Evolutionary conservation across 1,140 invertebrate genomes (phyloP), one percentile per base, ranked within the genome.

Genomic region (Melitaea cinxia): DNA sequence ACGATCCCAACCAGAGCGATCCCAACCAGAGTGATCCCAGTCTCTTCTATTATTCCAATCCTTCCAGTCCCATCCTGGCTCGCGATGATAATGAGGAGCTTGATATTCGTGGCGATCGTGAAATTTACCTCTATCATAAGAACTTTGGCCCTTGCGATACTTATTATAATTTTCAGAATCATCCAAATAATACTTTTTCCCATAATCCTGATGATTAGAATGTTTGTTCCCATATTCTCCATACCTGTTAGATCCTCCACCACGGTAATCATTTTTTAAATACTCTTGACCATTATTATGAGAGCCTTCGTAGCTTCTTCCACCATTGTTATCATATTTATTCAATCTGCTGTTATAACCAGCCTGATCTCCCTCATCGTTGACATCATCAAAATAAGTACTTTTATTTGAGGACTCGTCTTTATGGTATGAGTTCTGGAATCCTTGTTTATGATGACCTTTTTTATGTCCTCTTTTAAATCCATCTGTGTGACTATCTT

Each of bases 361-460:
- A 4, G 85, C 85, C 69, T 92, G 88, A 68, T 92, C 92, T 12
- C 91, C 93, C 75, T 94, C 92, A 66, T 94, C 93, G 52, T 91
- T 91, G 28, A 91, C 92, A 71, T 94, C 93, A 66, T 94, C 94
- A 65, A 93, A 94, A 76, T 91, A 94, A 58, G 93, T 93, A 21
- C 92, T 93, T 70, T 94, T 94, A 62, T 93, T 93, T 0, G 92
- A 94, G 1, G 92, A 93, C 73, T 94, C 94, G 63, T 94, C 93
- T 75, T 94, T 94, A 71, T 94, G 93, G 72, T 94, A 94, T 10
- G 91, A 92, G 71, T 94, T 94, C 62, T 91, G 92, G 70, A 94
- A 94, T 33, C 94, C 94, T 71, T 92, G 91, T 55, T 93, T 93
- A 60, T 93, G 93, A 70, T 94, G 93, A 0, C 93, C 93, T 75